Percentiles rank a stretch among this genome's conserved stretches.
phyloP scores from a whole-genome alignment of 2,797 vertebrate species.

The Sebastes ruberrimus region DNA sequence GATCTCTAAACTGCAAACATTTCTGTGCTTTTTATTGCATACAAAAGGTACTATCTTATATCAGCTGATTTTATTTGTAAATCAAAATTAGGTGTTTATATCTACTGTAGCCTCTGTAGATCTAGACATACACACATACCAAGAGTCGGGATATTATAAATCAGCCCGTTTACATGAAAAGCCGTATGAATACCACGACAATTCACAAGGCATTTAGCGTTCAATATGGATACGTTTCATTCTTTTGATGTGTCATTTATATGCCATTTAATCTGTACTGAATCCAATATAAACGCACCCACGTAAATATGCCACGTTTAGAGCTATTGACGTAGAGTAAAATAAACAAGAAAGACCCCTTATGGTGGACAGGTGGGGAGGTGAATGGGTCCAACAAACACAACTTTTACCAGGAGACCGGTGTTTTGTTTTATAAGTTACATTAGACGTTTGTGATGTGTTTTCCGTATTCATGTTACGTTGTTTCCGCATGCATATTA shows the following conservation, averaged over 20 bases:
- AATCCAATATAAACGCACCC: too few relatives aligned
- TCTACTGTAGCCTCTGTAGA: background rate
- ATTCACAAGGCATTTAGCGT: background rate
- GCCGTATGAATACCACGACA: background rate
- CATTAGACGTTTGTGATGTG: too few relatives aligned
- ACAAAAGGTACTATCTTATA: background rate
- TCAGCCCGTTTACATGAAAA: background rate
- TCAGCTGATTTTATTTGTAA: background rate
- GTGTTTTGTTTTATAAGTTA: background rate
- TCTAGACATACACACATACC: too few relatives aligned
- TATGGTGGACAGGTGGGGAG: too few relatives aligned
- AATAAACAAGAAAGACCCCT: too few relatives aligned
- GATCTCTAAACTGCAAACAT: background rate
- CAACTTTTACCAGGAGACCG: too few relatives aligned
- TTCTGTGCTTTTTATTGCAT: background rate
- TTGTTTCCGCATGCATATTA: background rate
- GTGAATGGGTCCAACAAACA: too few relatives aligned
- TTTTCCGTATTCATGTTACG: background rate
- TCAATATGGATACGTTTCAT: background rate
- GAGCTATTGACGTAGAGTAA: too few relatives aligned
- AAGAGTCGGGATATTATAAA: too few relatives aligned
- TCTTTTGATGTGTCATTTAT: background rate
- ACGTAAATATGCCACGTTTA: too few relatives aligned
- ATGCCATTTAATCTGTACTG: background rate
- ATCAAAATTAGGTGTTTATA: background rate